phyloP scores from a whole-genome alignment of 2,113 vertebrate species.

The Neopipo cinnamomea region DNA sequence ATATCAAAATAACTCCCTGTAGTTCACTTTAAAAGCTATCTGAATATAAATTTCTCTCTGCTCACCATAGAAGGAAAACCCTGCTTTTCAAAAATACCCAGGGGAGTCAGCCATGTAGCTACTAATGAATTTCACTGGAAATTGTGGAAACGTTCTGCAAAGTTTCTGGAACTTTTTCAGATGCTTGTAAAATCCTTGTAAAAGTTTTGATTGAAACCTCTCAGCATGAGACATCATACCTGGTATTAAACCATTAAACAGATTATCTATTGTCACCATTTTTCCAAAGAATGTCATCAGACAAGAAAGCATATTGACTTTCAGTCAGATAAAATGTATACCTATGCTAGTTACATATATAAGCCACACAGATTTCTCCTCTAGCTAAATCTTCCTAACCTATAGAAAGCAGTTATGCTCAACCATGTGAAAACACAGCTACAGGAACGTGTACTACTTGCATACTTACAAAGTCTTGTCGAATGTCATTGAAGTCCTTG shows the following conservation, averaged over 20 bases:
- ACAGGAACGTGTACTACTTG: not conserved
- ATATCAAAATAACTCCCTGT: not conserved
- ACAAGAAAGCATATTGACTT: not conserved
- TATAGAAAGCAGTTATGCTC: not conserved
- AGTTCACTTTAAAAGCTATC: not conserved
- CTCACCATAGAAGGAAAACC: not conserved
- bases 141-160: not conserved
- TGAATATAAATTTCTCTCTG: not conserved
- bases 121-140: not conserved
- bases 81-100: not conserved
- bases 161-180: not conserved
- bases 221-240: not conserved
- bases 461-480: conserved; percentile 96
- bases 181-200: not conserved
- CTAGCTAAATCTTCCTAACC: not conserved
- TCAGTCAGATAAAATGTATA: not conserved
- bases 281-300: not conserved
- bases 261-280: not conserved
- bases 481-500: conserved; percentile 98
- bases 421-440: not conserved
- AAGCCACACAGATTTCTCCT: not conserved
- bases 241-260: not conserved
- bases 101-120: not conserved
- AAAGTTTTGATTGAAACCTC: not conserved
- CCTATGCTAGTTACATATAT: rapidly evolving